Conservation (phyloP, 2,888 invertebrate species). For the Apotomis betuletana region DNA sequence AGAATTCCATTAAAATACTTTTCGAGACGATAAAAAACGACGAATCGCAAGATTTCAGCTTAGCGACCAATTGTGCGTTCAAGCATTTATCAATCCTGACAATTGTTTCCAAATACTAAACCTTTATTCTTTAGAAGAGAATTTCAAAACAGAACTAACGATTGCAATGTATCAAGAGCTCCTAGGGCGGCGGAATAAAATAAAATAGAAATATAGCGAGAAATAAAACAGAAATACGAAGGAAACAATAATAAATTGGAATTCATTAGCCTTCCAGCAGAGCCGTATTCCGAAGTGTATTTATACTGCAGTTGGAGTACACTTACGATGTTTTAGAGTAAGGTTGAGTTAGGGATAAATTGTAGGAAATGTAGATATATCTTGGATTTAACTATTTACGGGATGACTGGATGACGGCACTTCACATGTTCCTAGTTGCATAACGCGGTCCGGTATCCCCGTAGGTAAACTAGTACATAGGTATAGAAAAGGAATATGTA, state of each 20-base stretch:
- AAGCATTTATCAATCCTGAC: background rate
- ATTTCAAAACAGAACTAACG: constrained; percentile 2
- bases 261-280: constrained; percentile 21
- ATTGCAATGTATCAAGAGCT: constrained; percentile 50
- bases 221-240: constrained; percentile 22
- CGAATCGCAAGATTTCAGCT: too few relatives aligned
- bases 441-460: background rate
- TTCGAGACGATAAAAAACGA: too few relatives aligned
- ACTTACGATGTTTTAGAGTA: constrained; percentile 2
- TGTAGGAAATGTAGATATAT: background rate
- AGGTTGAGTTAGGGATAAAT: constrained; percentile 11
- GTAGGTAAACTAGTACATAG: too few relatives aligned
- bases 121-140: background rate
- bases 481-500: too few relatives aligned
- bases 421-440: background rate
- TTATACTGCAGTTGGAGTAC: constrained; percentile 18
- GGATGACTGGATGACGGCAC: background rate
- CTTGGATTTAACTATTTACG: background rate
- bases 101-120: background rate
- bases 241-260: constrained; percentile 22
- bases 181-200: constrained; percentile 20
- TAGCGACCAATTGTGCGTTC: too few relatives aligned
- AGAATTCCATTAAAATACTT: too few relatives aligned
- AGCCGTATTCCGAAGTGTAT: background rate
- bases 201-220: constrained; percentile 15